A percentile compares a stretch with the other conserved stretches of the same genome.
These are phyloP conservation scores for Pavo muticus DNA, from an alignment of 2,113 vertebrate species.

Conservation along the genomic window DNA sequence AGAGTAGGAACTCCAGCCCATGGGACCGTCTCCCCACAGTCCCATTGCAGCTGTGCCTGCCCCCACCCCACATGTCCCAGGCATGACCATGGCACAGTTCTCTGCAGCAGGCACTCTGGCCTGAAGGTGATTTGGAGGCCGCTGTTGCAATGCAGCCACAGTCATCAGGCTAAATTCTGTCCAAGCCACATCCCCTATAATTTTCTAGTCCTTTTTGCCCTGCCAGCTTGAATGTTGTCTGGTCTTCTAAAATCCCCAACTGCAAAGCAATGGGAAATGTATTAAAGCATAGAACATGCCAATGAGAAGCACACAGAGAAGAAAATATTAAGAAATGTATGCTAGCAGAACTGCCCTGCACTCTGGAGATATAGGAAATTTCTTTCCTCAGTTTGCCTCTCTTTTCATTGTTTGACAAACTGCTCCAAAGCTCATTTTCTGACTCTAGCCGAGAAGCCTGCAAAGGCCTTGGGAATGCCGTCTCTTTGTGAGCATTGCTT, in stretches of 20 bases:
- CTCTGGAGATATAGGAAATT: background rate
- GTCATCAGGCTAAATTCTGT: background rate
- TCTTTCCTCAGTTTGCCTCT: background rate
- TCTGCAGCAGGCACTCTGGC: background rate
- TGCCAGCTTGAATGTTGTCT: background rate
- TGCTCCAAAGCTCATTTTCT: background rate
- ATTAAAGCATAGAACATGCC: background rate
- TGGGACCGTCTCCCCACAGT: background rate
- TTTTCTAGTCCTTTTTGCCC: background rate
- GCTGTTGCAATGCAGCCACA: background rate
- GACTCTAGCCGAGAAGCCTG: background rate
- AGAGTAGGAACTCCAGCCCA: background rate
- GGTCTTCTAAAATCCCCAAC: background rate
- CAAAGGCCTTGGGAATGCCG: background rate
- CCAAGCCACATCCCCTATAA: background rate
- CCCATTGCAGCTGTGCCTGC: rapidly evolving
- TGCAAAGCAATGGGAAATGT: background rate
- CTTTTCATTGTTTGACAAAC: background rate
- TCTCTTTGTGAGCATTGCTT: background rate
- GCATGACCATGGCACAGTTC: background rate
- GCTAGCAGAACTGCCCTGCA: background rate
- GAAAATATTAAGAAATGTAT: background rate
- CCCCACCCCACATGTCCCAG: background rate
- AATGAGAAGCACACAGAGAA: background rate
- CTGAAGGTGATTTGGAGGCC: background rate